Base-by-base conservation (phyloP, 2,113 vertebrate genomes). In the Saguinus midas region DNA sequence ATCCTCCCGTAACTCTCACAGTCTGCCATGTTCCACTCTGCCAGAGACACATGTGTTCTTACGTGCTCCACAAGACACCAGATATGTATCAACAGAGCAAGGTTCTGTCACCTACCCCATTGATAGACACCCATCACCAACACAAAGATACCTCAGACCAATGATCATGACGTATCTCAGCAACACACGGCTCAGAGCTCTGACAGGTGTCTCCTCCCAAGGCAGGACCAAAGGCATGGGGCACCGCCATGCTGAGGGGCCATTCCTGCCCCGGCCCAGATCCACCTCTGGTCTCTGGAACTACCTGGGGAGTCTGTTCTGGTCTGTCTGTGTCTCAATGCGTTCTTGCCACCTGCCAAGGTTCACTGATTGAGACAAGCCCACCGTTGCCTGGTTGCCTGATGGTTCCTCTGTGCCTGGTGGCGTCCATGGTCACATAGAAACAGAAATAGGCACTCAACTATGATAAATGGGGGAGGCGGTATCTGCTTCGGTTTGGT, bases 281-380 rank as follows among this genome's bases (percentile, higher is more conserved):
- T 43, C 68, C 72, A 17, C n/a, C 12, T 58, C 25, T 17, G 10
- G 40, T 48, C 68, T 40, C 32, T 18, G 27, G 45, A 86, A 80
- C 50, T 61, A 43, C 1, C 0, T 2, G 23, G 43, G 35, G 50
- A 6, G 17, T 6, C 55, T 0, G 1, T 75, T 64, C 43, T 91
- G n/a, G 37, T 57, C 45, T 29, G 37, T 8, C 6, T 75, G 68
- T 66, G 25, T 87, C 40, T 93, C 92, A 23, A 55, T 29, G 82
- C 17, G 35, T 23, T 61, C 43, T 55, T 3, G 1, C 5, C 27
- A 25, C 21, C 5, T 6, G 64, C 17, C 21, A 32, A 8, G 50
- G 90, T 10, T 20, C 48, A 32, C 84, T 1, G 25, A n/a, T 50
- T 6, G 13, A 21, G 66, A 78, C 27, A 52, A 52, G 40, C 20